phyloP scores from a whole-genome alignment of 2,113 vertebrate species.

The Neotoma lepida region DNA sequence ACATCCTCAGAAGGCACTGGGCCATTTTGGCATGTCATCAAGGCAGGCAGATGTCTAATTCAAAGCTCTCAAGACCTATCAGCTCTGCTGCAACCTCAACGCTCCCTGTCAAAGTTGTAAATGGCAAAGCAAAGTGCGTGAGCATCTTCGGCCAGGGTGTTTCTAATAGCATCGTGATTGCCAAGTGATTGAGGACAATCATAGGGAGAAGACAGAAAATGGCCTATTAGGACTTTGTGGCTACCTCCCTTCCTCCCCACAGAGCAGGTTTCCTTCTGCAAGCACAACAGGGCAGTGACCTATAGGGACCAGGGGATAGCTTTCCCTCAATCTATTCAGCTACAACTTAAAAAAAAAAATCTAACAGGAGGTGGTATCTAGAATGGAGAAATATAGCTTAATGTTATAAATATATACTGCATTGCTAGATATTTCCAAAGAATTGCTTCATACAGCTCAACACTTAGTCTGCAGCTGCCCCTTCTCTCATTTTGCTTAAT shows the following conservation, averaged over 20 bases:
- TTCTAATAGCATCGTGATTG: slow-evolving; percentile 77
- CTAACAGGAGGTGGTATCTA: background rate
- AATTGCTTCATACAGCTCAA: background rate
- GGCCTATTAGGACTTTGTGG: slow-evolving; percentile 57
- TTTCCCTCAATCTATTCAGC: slow-evolving; percentile 25
- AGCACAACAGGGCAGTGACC: slow-evolving; percentile 42
- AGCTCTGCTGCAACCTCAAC: slow-evolving; percentile 27
- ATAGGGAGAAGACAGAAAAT: slow-evolving; percentile 63
- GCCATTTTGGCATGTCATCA: background rate
- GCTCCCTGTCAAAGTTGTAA: slow-evolving; percentile 63
- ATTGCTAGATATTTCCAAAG: background rate
- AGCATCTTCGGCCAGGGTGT: slow-evolving; percentile 39
- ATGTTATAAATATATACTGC: background rate
- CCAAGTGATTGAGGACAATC: slow-evolving; percentile 72
- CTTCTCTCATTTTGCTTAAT: slow-evolving; percentile 34
- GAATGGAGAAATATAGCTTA: background rate
- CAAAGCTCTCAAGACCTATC: slow-evolving; percentile 72
- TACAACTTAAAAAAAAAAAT: slow-evolving; percentile 1
- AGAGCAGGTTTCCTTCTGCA: slow-evolving; percentile 46
- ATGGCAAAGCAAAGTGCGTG: slow-evolving; percentile 58
- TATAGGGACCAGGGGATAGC: background rate
- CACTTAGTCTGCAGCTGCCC: background rate
- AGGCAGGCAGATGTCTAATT: slow-evolving; percentile 62
- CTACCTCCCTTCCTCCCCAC: background rate
- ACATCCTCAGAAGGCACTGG: background rate